phyloP scores from a whole-genome alignment of 2,888 invertebrate species.

The Drosophila parthenogenetica region DNA sequence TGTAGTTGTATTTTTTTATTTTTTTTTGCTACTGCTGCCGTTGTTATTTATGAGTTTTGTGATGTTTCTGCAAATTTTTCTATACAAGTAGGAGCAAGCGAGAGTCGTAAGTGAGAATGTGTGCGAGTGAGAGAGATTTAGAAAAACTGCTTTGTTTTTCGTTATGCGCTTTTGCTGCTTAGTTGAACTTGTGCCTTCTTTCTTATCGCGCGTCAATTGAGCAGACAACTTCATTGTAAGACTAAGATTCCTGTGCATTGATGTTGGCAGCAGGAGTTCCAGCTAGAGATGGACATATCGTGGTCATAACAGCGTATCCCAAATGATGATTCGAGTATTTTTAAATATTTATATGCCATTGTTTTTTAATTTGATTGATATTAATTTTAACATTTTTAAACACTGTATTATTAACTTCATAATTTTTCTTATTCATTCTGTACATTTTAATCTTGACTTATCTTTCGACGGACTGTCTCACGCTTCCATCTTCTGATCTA shows the following conservation, averaged over 20 bases:
- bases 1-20: slow-evolving; percentile 19
- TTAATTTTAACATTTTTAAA: no score
- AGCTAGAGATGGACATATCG: slow-evolving; percentile 13
- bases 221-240: slow-evolving; percentile 80
- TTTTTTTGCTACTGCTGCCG: slow-evolving; percentile 32
- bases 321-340: not conserved
- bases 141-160: slow-evolving; percentile 43
- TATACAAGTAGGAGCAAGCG: slow-evolving; percentile 56
- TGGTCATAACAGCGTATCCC: not conserved
- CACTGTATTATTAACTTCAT: no score
- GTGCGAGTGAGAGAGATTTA: not conserved
- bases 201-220: slow-evolving; percentile 75
- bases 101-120: not conserved
- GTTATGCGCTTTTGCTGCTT: slow-evolving; percentile 21
- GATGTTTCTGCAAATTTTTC: slow-evolving; percentile 82
- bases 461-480: not conserved
- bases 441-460: no score
- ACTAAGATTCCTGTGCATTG: slow-evolving; percentile 69
- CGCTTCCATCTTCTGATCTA: slow-evolving; percentile 32
- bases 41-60: slow-evolving; percentile 81
- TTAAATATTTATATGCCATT: not conserved
- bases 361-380: not conserved
- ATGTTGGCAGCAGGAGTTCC: slow-evolving; percentile 79
- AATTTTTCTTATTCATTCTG: no score
- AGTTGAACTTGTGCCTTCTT: slow-evolving; percentile 51